Conservation (phyloP, 2,797 vertebrate species). For the Hozukius guyotensis region DNA sequence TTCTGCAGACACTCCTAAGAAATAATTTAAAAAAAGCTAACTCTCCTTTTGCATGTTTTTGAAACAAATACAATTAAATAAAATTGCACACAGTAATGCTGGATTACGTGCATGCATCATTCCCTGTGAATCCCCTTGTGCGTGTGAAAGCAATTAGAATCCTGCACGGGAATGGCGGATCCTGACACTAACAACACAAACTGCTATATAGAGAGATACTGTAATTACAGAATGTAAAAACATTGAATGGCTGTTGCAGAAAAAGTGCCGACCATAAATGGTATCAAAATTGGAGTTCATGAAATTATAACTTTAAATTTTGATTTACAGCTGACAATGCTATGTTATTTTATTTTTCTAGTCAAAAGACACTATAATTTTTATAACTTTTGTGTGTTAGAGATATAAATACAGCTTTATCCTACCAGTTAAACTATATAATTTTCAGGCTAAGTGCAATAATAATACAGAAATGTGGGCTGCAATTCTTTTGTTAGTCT, state of each 20-base stretch:
- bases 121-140: neutral
- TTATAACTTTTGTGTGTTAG: neutral
- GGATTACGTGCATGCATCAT: neutral
- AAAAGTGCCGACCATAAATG: neutral
- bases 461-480: neutral
- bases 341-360: neutral
- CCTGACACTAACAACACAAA: neutral
- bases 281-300: neutral
- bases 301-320: neutral
- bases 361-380: neutral
- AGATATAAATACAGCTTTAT: neutral
- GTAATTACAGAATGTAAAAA: neutral
- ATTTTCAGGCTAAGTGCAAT: neutral
- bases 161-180: neutral
- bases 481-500: neutral
- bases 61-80: neutral
- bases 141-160: neutral
- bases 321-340: neutral
- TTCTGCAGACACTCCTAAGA: neutral
- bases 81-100: neutral
- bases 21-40: neutral
- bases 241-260: neutral
- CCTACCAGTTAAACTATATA: neutral
- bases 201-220: neutral
- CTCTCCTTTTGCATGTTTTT: neutral